phyloP scores from a whole-genome alignment of 2,113 vertebrate genomes.

The Microtus ochrogaster region DNA sequence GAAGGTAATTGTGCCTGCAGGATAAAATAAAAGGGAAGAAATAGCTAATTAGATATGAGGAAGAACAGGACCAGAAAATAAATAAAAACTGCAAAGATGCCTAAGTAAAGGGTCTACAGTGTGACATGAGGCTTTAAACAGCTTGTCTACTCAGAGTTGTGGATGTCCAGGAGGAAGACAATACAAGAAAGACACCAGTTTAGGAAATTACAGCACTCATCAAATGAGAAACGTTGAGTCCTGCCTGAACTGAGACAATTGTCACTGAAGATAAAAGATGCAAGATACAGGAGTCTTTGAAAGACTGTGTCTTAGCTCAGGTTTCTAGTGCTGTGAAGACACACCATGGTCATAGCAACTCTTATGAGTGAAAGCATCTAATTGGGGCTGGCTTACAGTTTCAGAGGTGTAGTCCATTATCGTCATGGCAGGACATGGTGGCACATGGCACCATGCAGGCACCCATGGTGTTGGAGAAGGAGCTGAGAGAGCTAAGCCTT shows the following conservation, averaged over 20 bases:
- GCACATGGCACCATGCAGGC: background rate
- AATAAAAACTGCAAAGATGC: background rate
- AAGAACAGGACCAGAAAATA: background rate
- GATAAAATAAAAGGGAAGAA: background rate
- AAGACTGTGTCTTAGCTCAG: background rate
- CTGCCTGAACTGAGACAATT: background rate
- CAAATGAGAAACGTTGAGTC: background rate
- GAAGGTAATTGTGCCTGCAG: background rate
- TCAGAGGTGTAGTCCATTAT: background rate
- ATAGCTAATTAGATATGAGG: background rate
- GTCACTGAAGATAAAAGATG: background rate
- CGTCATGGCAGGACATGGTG: background rate
- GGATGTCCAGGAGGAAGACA: background rate
- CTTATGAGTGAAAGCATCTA: background rate
- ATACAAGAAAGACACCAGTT: background rate
- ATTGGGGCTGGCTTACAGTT: background rate
- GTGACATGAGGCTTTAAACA: background rate
- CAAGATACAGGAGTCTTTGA: background rate
- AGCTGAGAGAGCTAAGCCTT: background rate
- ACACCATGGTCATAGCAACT: background rate
- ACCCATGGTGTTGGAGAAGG: background rate
- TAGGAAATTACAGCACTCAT: background rate
- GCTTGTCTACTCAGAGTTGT: background rate
- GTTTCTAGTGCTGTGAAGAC: background rate
- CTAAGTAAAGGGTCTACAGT: background rate